Base-by-base conservation (phyloP, 2,113 vertebrate genomes). In the Antidorcas marsupialis region DNA sequence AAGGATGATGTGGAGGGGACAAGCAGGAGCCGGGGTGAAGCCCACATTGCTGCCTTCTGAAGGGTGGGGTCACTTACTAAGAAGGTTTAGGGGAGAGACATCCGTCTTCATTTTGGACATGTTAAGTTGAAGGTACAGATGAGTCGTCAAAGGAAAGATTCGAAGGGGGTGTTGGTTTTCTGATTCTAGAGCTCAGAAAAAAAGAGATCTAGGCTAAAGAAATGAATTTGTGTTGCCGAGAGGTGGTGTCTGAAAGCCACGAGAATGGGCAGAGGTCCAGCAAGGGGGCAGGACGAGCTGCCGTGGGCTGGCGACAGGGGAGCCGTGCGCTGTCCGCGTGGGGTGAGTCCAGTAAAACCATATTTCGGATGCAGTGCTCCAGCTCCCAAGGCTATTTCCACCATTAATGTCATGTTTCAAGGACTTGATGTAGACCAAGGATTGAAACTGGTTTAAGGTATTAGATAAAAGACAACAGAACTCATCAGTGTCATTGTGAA, bases 401-500 rank as follows among this genome's bases (percentile, higher is more conserved):
- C 85, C 36, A 23, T 57, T 52, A 30, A 78, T 43, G 55, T 87
- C 88, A 71, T 11, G 6, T n/a, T 91, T 81, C 64, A 47, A 87
- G 71, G 86, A 43, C 83, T 86, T 64, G 3, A 8, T 52, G 50
- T 87, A 74, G 78, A 94, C 30, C 33, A 0, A 7, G 9, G 55
- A 59, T 93, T 91, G 90, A 95, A 87, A 93, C 36, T 76, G 91
- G 78, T 83, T 47, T 78, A 91, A 94, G 89, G 95, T 93, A 93
- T 94, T 83, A 16, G 67, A 64, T n/a, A 10, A 50, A 94, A 97
- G 97, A 97, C 96, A 98, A 91, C 86, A 84, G 89, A 60, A 76
- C 95, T 97, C 98, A 98, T 98, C 97, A 97, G 96, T 89, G 71
- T 94, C 95, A 97, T 97, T 97, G 96, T 96, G 94, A 86, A 89